These are phyloP conservation scores for Nysson spinosus DNA, from an alignment of 2,888 invertebrate genomes.

Conservation along the genomic window DNA sequence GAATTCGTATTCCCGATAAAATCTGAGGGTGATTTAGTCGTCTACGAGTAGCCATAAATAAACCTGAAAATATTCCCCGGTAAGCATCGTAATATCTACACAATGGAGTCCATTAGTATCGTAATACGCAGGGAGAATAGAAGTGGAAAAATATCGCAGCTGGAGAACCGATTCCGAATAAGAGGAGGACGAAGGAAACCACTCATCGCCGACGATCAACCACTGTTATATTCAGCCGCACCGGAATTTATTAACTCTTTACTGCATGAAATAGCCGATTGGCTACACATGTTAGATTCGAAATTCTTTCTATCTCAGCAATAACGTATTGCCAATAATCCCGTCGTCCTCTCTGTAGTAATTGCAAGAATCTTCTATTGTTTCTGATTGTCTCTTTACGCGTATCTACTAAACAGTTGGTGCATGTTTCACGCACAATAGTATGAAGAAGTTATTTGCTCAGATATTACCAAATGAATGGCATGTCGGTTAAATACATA, in stretches of 20 bases:
- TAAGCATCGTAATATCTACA: conserved; percentile 15
- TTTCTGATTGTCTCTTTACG: no score
- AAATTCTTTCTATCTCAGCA: no score
- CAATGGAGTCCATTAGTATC: conserved; percentile 30
- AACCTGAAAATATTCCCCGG: conserved; percentile 18
- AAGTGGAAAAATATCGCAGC: conserved; percentile 9
- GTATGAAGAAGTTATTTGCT: no score
- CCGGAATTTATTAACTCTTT: conserved; percentile 41
- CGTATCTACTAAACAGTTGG: no score
- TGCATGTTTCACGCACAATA: no score
- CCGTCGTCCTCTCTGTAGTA: no score
- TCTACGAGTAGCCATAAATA: conserved; percentile 21
- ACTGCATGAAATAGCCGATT: conserved; percentile 31
- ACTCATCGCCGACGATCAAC: conserved; percentile 18
- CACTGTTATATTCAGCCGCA: conserved; percentile 22
- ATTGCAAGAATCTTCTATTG: no score
- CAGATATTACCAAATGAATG: no score
- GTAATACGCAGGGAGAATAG: conserved; percentile 19
- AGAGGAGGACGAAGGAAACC: conserved; percentile 16
- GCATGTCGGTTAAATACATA: no score
- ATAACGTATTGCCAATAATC: no score
- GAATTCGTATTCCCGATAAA: no score
- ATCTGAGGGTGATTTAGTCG: background rate
- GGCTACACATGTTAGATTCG: conserved; percentile 32
- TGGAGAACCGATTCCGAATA: conserved; percentile 18